A percentile compares a stretch with the other conserved stretches of the same genome.
Evolutionary conservation across 2,797 vertebrate genomes (phyloP).

Genomic region (Limnodromus scolopaceus): DNA sequence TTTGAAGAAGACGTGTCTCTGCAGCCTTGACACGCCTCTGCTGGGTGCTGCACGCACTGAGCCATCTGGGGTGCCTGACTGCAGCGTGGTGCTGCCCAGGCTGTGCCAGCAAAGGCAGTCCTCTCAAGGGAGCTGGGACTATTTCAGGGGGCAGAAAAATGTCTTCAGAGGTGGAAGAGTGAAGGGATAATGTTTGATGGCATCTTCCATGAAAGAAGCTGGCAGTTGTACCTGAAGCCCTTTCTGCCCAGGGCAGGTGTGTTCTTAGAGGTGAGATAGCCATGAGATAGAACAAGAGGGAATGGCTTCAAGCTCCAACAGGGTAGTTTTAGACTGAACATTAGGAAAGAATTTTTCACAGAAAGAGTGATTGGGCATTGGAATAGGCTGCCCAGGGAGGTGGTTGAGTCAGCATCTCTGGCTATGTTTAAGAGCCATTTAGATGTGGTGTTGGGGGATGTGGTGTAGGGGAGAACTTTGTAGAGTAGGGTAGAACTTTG

Average conservation of each 20-base stretch:
- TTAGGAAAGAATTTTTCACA: too few species aligned
- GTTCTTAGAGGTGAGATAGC: neutral
- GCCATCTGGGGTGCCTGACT: neutral
- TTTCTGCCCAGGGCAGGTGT: neutral
- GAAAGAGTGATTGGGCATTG: too few species aligned
- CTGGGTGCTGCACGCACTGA: neutral
- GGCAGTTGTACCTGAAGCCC: rapidly evolving
- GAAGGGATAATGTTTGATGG: neutral
- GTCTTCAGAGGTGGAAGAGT: neutral
- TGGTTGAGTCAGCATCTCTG: too few species aligned
- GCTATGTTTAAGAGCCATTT: too few species aligned
- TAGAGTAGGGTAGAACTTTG: too few species aligned
- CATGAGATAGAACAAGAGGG: too few species aligned
- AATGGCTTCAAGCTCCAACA: too few species aligned
- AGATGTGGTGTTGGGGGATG: too few species aligned
- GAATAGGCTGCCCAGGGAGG: too few species aligned
- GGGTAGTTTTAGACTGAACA: too few species aligned
- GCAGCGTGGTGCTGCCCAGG: neutral
- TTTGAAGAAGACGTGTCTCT: neutral
- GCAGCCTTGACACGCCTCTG: neutral
- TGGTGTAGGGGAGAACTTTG: too few species aligned
- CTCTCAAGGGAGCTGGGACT: neutral
- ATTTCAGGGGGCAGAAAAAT: neutral
- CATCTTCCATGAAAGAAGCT: neutral
- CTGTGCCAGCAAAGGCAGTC: neutral